These are phyloP conservation scores for Asarcornis scutulata DNA, from an alignment of 2,113 vertebrate species.

Conservation along the genomic window DNA sequence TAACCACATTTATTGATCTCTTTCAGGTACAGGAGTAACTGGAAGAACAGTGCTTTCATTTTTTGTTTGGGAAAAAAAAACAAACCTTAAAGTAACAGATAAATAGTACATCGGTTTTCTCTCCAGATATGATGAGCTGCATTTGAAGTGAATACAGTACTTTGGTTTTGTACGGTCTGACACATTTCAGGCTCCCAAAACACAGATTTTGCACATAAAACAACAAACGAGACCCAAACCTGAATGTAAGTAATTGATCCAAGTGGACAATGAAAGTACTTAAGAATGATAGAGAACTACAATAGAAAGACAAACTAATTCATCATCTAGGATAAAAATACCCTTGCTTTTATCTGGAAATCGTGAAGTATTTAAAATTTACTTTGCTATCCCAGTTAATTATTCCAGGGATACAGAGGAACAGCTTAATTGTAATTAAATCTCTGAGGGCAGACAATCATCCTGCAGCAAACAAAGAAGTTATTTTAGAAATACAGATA, in stretches of 20 bases:
- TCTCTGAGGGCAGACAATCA: neutral
- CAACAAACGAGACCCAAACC: neutral
- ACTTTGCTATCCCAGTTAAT: neutral
- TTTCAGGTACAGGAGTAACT: neutral
- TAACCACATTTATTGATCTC: neutral
- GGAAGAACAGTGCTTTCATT: neutral
- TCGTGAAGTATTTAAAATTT: neutral
- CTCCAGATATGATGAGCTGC: neutral
- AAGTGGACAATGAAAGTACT: neutral
- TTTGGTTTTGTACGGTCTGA: neutral
- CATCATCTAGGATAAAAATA: neutral
- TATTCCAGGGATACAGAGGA: neutral
- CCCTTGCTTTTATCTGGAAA: neutral
- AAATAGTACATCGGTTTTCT: neutral
- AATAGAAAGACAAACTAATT: neutral
- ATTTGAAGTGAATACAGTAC: neutral
- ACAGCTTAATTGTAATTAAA: neutral
- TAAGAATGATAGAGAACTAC: neutral
- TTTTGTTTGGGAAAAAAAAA: neutral
- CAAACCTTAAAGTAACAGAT: neutral
- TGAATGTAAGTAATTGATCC: neutral
- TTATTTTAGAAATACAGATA: neutral
- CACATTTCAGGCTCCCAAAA: neutral
- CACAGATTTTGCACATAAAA: neutral
- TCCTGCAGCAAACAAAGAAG: neutral